Percentiles rank a stretch among this genome's conserved stretches.
These are phyloP conservation scores for Hyposmocoma kahamanoa DNA, from an alignment of 1,140 invertebrate genomes.

Conservation along the genomic window DNA sequence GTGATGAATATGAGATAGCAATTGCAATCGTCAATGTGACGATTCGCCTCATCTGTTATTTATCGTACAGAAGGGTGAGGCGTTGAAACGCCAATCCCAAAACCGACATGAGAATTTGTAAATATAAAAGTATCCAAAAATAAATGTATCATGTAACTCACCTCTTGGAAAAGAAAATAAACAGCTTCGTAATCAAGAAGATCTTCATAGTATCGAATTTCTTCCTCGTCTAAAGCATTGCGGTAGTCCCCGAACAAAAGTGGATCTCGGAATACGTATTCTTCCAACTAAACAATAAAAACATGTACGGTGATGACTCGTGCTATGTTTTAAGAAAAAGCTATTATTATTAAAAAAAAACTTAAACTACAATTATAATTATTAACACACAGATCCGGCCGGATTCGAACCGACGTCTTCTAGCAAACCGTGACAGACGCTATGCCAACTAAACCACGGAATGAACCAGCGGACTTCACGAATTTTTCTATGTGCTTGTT, in stretches of 20 bases:
- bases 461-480: too few species aligned
- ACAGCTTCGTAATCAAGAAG: conserved; percentile 90
- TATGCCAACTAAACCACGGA: too few species aligned
- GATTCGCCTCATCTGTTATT: too few species aligned
- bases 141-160: conserved; percentile 34
- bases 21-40: too few species aligned
- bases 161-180: conserved; percentile 89
- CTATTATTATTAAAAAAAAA: too few species aligned
- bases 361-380: too few species aligned
- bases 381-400: too few species aligned
- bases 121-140: neutral
- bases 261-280: conserved; percentile 85
- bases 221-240: conserved; percentile 86
- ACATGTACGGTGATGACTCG: too few species aligned
- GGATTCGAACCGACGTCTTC: too few species aligned
- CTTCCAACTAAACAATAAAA: conserved; percentile 67
- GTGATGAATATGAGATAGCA: neutral
- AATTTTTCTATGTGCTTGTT: too few species aligned
- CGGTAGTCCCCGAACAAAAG: conserved; percentile 91
- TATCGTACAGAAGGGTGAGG: neutral
- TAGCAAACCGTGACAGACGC: too few species aligned
- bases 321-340: too few species aligned
- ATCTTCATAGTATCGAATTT: conserved; percentile 89
- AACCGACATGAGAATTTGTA: neutral
- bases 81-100: neutral